These are phyloP conservation scores for Molanna angustata DNA, from an alignment of 2,888 invertebrate genomes.

Conservation along the genomic window DNA sequence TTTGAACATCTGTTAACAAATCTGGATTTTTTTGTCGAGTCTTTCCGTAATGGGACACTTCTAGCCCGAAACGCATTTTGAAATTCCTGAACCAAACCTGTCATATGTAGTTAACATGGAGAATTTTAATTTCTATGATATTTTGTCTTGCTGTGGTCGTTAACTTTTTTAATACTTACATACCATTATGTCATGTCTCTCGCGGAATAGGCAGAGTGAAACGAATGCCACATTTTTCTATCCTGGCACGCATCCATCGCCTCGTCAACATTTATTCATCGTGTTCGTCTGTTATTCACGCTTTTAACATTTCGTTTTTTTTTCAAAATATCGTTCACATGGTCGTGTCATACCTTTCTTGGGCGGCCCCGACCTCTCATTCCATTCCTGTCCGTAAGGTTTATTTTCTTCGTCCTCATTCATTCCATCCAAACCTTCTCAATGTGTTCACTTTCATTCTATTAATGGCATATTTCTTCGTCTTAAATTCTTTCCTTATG, in stretches of 20 bases:
- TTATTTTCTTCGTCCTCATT: no score
- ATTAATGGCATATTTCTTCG: neutral
- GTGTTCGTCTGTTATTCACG: neutral
- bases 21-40: no score
- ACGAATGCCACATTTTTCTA: neutral
- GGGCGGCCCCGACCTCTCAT: neutral
- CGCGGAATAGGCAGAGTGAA: no score
- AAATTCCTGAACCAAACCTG: no score
- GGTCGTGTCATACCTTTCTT: neutral
- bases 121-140: no score
- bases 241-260: neutral
- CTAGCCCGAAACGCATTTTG: no score
- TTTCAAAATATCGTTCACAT: neutral
- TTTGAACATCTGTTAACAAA: no score
- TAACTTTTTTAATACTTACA: no score
- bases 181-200: no score
- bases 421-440: neutral
- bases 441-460: neutral
- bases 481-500: neutral
- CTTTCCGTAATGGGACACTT: no score
- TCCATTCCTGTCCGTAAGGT: neutral
- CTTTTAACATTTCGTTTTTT: neutral
- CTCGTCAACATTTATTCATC: neutral
- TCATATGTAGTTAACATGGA: no score
- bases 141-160: no score